phyloP scores from a whole-genome alignment of 2,113 vertebrate species.

The Poeciliopsis occidentalis region DNA sequence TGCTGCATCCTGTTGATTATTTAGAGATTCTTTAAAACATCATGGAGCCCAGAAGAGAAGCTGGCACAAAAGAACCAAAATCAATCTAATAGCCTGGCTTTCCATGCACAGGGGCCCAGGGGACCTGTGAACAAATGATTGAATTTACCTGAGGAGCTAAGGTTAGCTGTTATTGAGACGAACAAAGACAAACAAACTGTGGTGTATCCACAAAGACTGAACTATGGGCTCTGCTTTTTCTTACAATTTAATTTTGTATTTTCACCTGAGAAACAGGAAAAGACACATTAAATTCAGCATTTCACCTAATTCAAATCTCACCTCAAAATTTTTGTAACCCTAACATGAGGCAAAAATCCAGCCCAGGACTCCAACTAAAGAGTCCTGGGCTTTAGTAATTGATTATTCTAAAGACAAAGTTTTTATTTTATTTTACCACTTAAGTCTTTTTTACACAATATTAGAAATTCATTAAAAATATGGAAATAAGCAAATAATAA shows the following conservation, averaged over 20 bases:
- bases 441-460: too few species aligned
- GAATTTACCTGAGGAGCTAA: constrained; percentile 61
- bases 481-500: too few species aligned
- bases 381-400: too few species aligned
- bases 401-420: too few species aligned
- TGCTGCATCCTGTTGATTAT: constrained; percentile 14
- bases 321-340: too few species aligned
- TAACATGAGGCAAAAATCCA: too few species aligned
- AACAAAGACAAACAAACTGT: constrained; percentile 20
- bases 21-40: constrained; percentile 24
- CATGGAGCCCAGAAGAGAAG: constrained; percentile 8
- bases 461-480: too few species aligned
- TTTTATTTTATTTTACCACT: too few species aligned
- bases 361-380: too few species aligned
- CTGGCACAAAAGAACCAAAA: constrained; percentile 44
- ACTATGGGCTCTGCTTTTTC: constrained; percentile 44
- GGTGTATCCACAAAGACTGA: constrained; percentile 34
- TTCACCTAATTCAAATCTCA: too few species aligned
- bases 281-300: constrained; percentile 42
- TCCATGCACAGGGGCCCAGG: constrained; percentile 44
- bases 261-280: constrained; percentile 33
- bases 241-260: constrained; percentile 51
- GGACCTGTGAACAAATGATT: constrained; percentile 53
- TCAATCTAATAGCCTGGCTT: constrained; percentile 67
- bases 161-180: constrained; percentile 51